Conservation (phyloP, 2,113 vertebrate species). For the Nothobranchius kuhntae region DNA sequence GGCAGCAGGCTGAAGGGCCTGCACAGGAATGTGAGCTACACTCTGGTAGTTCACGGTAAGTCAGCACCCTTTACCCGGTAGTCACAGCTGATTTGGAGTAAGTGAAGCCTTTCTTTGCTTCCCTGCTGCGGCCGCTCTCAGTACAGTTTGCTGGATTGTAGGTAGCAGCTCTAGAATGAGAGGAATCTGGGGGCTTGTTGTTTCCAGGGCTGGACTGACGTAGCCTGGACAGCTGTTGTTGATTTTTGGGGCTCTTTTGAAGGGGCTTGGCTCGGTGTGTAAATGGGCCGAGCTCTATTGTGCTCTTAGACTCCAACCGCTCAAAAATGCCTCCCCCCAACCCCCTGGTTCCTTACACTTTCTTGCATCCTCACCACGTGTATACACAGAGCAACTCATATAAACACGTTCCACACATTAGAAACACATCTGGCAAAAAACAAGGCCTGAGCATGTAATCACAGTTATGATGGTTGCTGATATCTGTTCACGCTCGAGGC, state of each 20-base stretch:
- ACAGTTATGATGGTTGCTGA: slow-evolving; percentile 12
- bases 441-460: slow-evolving; percentile 14
- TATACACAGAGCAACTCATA: slow-evolving; percentile 38
- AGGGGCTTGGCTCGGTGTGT: slow-evolving; percentile 64
- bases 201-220: slow-evolving; percentile 66
- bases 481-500: slow-evolving; percentile 30
- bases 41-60: slow-evolving; percentile 83
- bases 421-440: slow-evolving; percentile 31
- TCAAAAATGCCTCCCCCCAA: slow-evolving; percentile 19
- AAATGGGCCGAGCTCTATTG: slow-evolving; percentile 47
- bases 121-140: slow-evolving; percentile 17
- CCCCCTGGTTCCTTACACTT: slow-evolving; percentile 44
- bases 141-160: slow-evolving; percentile 56
- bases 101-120: slow-evolving; percentile 31
- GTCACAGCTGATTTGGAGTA: slow-evolving; percentile 32
- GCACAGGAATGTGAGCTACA: slow-evolving; percentile 83
- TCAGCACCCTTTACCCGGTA: slow-evolving; percentile 17
- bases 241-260: slow-evolving; percentile 74
- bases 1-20: slow-evolving; percentile 74
- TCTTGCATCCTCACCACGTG: slow-evolving; percentile 61
- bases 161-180: slow-evolving; percentile 71
- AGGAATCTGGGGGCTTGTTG: slow-evolving; percentile 74
- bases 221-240: slow-evolving; percentile 75
- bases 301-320: slow-evolving; percentile 47
- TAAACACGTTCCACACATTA: slow-evolving; percentile 38